These are phyloP conservation scores for Helicoverpa zea DNA, from an alignment of 1,140 invertebrate genomes.

Conservation along the genomic window DNA sequence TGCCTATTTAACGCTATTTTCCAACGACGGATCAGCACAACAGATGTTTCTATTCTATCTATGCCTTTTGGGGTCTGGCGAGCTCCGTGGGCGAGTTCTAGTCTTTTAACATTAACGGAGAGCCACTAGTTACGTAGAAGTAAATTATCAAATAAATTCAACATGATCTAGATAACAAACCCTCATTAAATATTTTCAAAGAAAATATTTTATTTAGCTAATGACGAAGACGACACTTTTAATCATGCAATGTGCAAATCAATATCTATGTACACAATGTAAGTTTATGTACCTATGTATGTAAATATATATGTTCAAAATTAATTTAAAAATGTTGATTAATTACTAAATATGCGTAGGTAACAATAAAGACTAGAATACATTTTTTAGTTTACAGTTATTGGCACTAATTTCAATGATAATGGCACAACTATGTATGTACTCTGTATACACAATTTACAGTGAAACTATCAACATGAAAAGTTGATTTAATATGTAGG, in stretches of 20 bases:
- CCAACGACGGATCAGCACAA: constrained; percentile 32
- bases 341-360: constrained; percentile 83
- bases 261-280: constrained; percentile 76
- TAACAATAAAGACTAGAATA: constrained; percentile 86
- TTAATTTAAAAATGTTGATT: constrained; percentile 84
- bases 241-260: constrained; percentile 72
- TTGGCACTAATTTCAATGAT: constrained; percentile 84
- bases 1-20: constrained; percentile 44
- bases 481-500: constrained; percentile 29
- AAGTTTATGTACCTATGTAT: constrained; percentile 65
- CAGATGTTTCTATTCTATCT: constrained; percentile 29
- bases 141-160: constrained; percentile 53
- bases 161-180: constrained; percentile 59
- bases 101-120: constrained; percentile 43
- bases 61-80: constrained; percentile 18
- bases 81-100: constrained; percentile 12
- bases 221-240: constrained; percentile 59
- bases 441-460: constrained; percentile 61
- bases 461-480: constrained; percentile 64
- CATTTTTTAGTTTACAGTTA: constrained; percentile 84
- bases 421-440: constrained; percentile 84
- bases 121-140: constrained; percentile 27
- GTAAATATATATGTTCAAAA: constrained; percentile 76
- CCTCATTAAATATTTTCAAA: constrained; percentile 55
- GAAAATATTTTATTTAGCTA: constrained; percentile 56